These are phyloP conservation scores for Decapterus maruadsi DNA, from an alignment of 2,797 vertebrate species.

Conservation along the genomic window DNA sequence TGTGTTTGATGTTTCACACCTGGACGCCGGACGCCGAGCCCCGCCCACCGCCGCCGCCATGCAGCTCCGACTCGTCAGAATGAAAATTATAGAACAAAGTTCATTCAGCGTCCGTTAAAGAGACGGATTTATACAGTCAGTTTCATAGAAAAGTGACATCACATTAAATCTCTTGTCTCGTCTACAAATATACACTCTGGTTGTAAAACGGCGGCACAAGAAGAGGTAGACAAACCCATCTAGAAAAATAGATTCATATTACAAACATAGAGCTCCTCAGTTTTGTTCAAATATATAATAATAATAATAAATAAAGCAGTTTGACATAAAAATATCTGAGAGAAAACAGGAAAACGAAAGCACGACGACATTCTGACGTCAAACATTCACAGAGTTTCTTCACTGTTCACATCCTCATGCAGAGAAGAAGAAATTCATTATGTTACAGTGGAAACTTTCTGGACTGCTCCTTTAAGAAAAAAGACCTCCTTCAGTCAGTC, in stretches of 20 bases:
- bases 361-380: slow-evolving; percentile 63
- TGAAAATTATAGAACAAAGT: slow-evolving; percentile 20
- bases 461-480: slow-evolving; percentile 26
- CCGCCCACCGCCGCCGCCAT: too few relatives aligned
- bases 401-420: slow-evolving; percentile 68
- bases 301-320: slow-evolving; percentile 15
- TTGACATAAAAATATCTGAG: slow-evolving; percentile 49
- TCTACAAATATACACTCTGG: slow-evolving; percentile 22
- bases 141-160: slow-evolving; percentile 69
- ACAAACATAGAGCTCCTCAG: slow-evolving; percentile 64
- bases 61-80: not conserved
- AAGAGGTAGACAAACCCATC: slow-evolving; percentile 59
- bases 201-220: slow-evolving; percentile 26
- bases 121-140: slow-evolving; percentile 23
- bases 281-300: slow-evolving; percentile 26
- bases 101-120: slow-evolving; percentile 14
- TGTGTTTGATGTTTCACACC: slow-evolving; percentile 5
- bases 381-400: slow-evolving; percentile 47
- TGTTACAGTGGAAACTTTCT: slow-evolving; percentile 40
- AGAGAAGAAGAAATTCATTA: slow-evolving; percentile 37
- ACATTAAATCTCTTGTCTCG: too few relatives aligned
- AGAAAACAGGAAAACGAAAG: slow-evolving; percentile 26
- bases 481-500: not conserved
- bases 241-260: slow-evolving; percentile 79
- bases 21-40: not conserved